Conservation (phyloP, 1,140 invertebrate genomes). For the Reticulitermes speratus region DNA sequence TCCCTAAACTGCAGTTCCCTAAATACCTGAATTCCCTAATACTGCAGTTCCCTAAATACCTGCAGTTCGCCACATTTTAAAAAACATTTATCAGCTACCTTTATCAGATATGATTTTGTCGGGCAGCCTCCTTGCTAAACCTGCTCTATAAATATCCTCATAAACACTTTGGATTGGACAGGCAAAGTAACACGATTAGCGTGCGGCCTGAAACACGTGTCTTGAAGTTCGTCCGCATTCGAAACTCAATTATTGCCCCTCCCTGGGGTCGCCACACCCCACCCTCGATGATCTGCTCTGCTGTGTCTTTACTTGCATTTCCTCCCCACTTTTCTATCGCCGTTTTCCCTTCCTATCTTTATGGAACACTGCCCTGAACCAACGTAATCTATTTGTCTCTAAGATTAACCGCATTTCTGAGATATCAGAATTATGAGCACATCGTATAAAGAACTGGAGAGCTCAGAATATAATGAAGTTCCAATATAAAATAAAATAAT, state of each 20-base stretch:
- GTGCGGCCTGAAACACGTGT: not conserved
- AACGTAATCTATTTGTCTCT: not conserved
- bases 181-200: not conserved
- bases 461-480: no score
- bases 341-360: not conserved
- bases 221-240: not conserved
- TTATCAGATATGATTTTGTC: no score
- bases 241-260: not conserved
- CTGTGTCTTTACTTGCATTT: not conserved
- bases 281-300: not conserved
- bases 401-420: not conserved
- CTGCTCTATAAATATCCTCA: not conserved
- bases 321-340: not conserved
- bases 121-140: no score
- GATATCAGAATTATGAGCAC: not conserved
- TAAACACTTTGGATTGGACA: not conserved
- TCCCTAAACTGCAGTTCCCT: no score
- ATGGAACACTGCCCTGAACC: not conserved
- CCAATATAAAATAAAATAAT: no score
- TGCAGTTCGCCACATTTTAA: no score
- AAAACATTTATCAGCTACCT: no score
- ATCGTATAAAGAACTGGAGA: not conserved
- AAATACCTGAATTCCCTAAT: no score
- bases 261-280: not conserved
- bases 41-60: no score